Evolutionary conservation across 2,113 vertebrate species (phyloP).

Genomic region (Seriola dumerili): DNA sequence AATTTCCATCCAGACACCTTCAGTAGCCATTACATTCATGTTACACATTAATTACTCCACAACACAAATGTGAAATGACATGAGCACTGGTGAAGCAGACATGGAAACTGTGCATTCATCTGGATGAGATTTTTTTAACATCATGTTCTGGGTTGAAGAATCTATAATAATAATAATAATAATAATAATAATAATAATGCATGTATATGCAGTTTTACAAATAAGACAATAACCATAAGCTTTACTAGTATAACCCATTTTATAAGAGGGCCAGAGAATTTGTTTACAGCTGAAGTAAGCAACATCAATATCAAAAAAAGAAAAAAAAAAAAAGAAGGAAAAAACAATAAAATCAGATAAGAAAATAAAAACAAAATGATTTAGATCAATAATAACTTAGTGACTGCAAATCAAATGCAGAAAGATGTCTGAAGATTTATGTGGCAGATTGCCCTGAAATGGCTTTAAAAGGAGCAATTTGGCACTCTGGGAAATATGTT

Average conservation of each 20-base stretch:
- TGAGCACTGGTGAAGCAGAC: slow-evolving; percentile 18
- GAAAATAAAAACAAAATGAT: neutral
- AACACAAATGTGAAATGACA: slow-evolving; percentile 50
- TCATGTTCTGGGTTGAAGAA: neutral
- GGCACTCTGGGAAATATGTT: neutral
- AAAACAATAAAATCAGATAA: neutral
- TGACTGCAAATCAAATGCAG: neutral
- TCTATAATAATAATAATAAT: too few species aligned
- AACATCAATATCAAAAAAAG: neutral
- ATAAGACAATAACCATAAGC: neutral
- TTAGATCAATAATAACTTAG: neutral
- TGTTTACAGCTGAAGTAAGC: neutral
- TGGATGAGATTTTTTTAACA: neutral
- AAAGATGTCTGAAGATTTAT: neutral
- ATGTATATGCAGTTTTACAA: neutral
- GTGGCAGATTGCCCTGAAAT: neutral
- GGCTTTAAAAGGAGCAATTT: neutral
- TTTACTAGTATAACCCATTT: neutral
- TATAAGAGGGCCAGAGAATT: neutral
- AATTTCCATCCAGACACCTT: slow-evolving; percentile 55
- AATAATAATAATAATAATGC: neutral
- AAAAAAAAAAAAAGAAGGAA: neutral
- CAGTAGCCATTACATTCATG: neutral
- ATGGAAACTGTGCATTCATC: neutral
- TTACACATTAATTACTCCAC: slow-evolving; percentile 10